Base-by-base conservation (phyloP, 2,797 vertebrate genomes). In the Poecile montanus region DNA sequence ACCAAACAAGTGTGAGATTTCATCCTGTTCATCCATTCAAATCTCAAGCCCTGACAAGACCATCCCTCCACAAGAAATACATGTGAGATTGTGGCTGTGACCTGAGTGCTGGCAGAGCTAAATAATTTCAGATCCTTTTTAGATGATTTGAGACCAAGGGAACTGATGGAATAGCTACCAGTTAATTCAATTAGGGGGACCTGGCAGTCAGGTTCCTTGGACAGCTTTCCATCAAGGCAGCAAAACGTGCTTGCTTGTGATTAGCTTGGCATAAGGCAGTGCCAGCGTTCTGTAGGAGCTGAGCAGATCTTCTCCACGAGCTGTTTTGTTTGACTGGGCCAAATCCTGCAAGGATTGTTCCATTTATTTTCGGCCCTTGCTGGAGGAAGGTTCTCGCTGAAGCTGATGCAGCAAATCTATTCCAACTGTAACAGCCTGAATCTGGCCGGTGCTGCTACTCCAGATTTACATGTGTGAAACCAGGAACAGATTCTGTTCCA, bases 241-340 rank as follows among this genome's bases (percentile, higher is more conserved):
- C 72, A 94, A 36, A 89, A 57, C 2, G 2, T 92, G 74, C 76
- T 85, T 90, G 60, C 74, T 50, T 20, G 54, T 11, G 12, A 50
- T 67, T 57, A 72, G 50, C 79, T 90, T 86, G 88, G 71, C 74
- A 45, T 18, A 9, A 89, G 63, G 3, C 10, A 84, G 76, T 88
- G 82, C 82, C 85, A 94, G 88, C 36, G 18, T 66, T 82, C 76
- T 82, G 80, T 34, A 68, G 89, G 82, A 94, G 13, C 63, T 3
- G 4, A 77, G 73, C 48, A 91, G 72, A 81, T 88, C 89, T 92
- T 76, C 80, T 85, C 78, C 77, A 71, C 1, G 8, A 57, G 83
- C 83, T 85, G 77, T 86, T 95, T 91, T 57, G 63, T 77, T 90
- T 77, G 77, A 50, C 53, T 86, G 89, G 86, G 36, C 67, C 67